Percentiles rank a stretch among this genome's conserved stretches.
These are phyloP conservation scores for Tuta absoluta DNA, from an alignment of 2,888 invertebrate species.

Conservation along the genomic window DNA sequence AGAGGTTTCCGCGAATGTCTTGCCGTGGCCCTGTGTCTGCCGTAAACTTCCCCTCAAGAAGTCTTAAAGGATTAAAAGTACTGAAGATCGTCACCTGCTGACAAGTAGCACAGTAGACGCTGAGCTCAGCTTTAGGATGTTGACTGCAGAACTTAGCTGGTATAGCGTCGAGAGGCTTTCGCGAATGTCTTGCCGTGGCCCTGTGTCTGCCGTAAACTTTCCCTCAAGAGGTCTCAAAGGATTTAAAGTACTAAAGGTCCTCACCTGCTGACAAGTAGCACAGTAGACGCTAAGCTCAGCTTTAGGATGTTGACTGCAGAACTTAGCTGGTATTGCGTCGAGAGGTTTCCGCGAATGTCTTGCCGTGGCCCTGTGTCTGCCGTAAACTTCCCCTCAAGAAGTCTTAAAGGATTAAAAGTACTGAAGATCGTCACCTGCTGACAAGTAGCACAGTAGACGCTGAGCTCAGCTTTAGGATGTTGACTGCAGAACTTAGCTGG, in stretches of 20 bases:
- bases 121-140: constrained; percentile 85
- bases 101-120: constrained; percentile 87
- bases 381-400: constrained; percentile 85
- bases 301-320: constrained; percentile 84
- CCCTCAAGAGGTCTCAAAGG: constrained; percentile 84
- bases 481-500: constrained; percentile 80
- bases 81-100: constrained; percentile 76
- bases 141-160: constrained; percentile 80
- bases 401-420: too few relatives aligned
- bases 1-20: constrained; percentile 84
- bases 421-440: constrained; percentile 76
- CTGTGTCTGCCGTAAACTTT: constrained; percentile 82
- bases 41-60: constrained; percentile 85
- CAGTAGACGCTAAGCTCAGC: constrained; percentile 87
- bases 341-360: constrained; percentile 84
- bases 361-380: constrained; percentile 78
- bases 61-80: too few relatives aligned
- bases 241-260: background rate
- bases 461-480: constrained; percentile 85
- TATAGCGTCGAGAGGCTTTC: constrained; percentile 82
- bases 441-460: constrained; percentile 87
- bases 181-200: constrained; percentile 81
- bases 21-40: constrained; percentile 78
- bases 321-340: constrained; percentile 75
- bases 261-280: constrained; percentile 85